These are phyloP conservation scores for Delphinapterus leucas DNA, from an alignment of 2,113 vertebrate species.

Conservation along the genomic window DNA sequence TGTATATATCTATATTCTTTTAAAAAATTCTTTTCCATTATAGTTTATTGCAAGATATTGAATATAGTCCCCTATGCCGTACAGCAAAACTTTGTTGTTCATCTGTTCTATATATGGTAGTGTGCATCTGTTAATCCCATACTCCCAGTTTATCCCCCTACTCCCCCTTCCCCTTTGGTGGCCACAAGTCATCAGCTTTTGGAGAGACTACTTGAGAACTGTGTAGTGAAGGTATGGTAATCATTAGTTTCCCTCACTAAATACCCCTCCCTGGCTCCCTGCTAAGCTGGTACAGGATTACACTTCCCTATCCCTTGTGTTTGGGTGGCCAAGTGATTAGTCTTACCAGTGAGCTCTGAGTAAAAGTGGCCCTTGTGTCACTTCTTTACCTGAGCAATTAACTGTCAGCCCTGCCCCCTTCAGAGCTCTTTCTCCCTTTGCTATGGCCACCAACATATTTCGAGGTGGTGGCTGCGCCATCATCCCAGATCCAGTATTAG, in stretches of 20 bases:
- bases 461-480: background rate
- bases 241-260: background rate
- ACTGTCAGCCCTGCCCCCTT: background rate
- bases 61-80: background rate
- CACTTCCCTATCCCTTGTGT: background rate
- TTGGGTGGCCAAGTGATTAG: background rate
- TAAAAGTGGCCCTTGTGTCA: background rate
- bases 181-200: background rate
- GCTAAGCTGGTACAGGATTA: background rate
- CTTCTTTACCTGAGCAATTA: background rate
- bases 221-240: background rate
- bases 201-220: background rate
- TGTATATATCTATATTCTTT: background rate
- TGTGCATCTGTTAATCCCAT: background rate
- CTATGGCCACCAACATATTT: background rate
- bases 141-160: background rate
- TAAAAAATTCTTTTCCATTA: background rate
- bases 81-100: background rate
- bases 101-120: background rate
- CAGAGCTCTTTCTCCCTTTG: background rate
- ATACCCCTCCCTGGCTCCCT: background rate
- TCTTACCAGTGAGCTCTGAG: background rate
- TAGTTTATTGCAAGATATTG: background rate
- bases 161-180: background rate
- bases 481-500: background rate